A percentile compares a stretch with the other conserved stretches of the same genome.
Conservation (phyloP, 2,797 vertebrate species). For the Pachyuromys duprasi region DNA sequence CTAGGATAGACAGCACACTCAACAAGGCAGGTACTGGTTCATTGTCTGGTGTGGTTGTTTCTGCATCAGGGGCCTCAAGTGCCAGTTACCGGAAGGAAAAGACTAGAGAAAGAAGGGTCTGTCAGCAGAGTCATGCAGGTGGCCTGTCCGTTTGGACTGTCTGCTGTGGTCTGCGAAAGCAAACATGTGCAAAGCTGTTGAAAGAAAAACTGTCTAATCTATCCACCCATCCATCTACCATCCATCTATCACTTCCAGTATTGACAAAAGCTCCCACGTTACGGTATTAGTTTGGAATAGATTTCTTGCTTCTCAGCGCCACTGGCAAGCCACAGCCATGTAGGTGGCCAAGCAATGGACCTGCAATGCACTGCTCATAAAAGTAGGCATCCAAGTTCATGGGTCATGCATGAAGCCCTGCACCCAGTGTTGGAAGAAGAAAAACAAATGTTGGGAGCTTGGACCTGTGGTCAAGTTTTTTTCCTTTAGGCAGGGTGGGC, state of each 20-base stretch:
- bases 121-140: not conserved
- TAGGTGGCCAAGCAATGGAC: not conserved
- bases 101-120: not conserved
- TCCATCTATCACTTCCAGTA: not conserved
- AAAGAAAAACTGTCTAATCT: not conserved
- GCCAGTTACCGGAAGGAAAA: slow-evolving; percentile 1
- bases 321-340: not conserved
- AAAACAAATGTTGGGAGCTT: not conserved
- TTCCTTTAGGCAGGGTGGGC: not conserved
- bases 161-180: slow-evolving; percentile 30
- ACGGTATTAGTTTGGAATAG: not conserved
- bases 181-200: slow-evolving; percentile 45
- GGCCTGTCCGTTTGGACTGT: not conserved
- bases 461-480: slow-evolving; percentile 59
- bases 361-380: not conserved
- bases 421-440: not conserved
- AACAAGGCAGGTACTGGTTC: slow-evolving; percentile 6
- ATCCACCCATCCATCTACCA: not conserved
- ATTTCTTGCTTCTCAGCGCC: not conserved
- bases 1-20: not conserved
- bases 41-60: slow-evolving; percentile 21
- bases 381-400: not conserved
- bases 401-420: not conserved
- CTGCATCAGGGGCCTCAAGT: not conserved
- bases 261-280: not conserved